Conservation (phyloP, 2,113 vertebrate genomes). For the Platysternon megacephalum region DNA sequence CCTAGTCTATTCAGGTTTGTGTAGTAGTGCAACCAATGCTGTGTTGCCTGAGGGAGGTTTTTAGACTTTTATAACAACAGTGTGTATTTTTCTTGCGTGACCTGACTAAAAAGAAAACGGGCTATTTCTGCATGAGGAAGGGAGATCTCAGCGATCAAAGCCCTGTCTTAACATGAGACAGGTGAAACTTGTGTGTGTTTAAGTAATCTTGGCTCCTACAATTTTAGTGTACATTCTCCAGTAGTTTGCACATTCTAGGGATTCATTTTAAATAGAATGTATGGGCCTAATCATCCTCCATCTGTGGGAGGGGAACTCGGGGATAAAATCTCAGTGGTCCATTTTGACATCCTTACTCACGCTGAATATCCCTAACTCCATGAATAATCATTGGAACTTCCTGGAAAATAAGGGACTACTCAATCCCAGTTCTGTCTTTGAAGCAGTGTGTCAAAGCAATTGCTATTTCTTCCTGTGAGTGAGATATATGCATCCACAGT, state of each 20-base stretch:
- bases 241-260: fast-evolving
- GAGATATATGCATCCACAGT: fast-evolving
- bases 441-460: fast-evolving
- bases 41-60: fast-evolving
- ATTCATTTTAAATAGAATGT: fast-evolving
- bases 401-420: fast-evolving
- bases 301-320: not conserved
- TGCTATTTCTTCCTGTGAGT: fast-evolving
- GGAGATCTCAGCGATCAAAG: fast-evolving
- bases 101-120: not conserved
- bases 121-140: fast-evolving
- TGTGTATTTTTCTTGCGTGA: fast-evolving
- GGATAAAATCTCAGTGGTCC: fast-evolving
- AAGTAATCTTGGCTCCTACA: too few relatives aligned
- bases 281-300: fast-evolving
- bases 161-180: fast-evolving
- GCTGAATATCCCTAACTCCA: fast-evolving
- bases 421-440: fast-evolving
- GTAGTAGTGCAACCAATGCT: too few relatives aligned
- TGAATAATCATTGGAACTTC: not conserved
- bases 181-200: fast-evolving
- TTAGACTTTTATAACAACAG: not conserved
- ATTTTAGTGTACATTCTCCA: not conserved
- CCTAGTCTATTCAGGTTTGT: not conserved
- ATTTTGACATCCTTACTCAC: fast-evolving